phyloP scores from a whole-genome alignment of 1,140 invertebrate species.

The Mylabris phalerata region DNA sequence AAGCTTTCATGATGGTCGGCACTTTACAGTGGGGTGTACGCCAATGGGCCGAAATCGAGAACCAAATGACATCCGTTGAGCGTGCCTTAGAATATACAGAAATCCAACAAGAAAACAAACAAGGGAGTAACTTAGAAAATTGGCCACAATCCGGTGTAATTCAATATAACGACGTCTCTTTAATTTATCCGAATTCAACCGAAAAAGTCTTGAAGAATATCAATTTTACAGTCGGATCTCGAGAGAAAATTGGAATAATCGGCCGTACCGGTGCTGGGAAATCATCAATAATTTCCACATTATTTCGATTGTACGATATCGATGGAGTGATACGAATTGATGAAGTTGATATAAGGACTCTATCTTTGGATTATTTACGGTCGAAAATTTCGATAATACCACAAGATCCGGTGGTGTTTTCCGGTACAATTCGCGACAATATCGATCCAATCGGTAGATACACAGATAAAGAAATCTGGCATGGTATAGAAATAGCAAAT shows the following conservation, averaged over 20 bases:
- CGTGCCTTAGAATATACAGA: conserved; percentile 63
- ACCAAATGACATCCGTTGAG: conserved; percentile 72
- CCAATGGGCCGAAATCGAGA: conserved; percentile 59
- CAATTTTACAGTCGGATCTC: conserved; percentile 52
- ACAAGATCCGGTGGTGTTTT: conserved; percentile 80
- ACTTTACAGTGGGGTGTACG: conserved; percentile 58
- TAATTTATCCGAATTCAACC: conserved; percentile 53
- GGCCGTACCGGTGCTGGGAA: conserved; percentile 80
- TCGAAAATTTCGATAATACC: conserved; percentile 72
- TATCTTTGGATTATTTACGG: conserved; percentile 64
- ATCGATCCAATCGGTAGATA: conserved; percentile 75
- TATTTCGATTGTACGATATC: conserved; percentile 54
- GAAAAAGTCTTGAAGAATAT: conserved; percentile 65
- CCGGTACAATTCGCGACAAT: conserved; percentile 73
- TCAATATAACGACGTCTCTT: conserved; percentile 55
- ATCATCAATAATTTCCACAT: conserved; percentile 63
- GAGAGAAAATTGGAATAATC: conserved; percentile 65
- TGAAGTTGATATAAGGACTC: conserved; percentile 47
- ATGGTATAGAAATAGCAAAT: conserved; percentile 73
- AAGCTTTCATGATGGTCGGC: conserved; percentile 51
- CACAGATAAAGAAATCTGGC: conserved; percentile 69
- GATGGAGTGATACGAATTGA: conserved; percentile 53
- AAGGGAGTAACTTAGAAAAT: conserved; percentile 42
- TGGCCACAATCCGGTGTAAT: conserved; percentile 68
- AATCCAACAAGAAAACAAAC: conserved; percentile 58